Evolutionary conservation across 1,140 invertebrate genomes (phyloP).

Genomic region (Oscheius sp.): DNA sequence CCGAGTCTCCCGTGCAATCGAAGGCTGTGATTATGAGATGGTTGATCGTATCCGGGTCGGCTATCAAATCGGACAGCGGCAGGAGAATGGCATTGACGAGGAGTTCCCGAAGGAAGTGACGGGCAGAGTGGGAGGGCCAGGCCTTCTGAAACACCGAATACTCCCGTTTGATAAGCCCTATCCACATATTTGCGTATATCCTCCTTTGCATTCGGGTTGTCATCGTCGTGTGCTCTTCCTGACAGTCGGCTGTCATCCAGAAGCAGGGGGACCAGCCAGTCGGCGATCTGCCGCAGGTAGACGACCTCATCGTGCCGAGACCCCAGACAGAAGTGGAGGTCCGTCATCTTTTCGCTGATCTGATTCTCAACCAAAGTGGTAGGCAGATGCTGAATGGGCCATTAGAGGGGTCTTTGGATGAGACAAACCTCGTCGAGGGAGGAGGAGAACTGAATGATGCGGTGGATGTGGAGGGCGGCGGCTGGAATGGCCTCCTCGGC

Average conservation of each 20-base stretch:
- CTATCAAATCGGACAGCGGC: conserved; percentile 38
- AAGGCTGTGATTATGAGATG: conserved; percentile 38
- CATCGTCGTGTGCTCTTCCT: conserved; percentile 31
- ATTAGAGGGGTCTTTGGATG: conserved; percentile 6
- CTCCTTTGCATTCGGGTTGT: conserved; percentile 5
- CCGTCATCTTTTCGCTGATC: conserved; percentile 13
- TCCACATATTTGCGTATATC: conserved; percentile 5
- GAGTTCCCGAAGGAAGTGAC: conserved; percentile 40
- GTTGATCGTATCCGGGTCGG: conserved; percentile 45
- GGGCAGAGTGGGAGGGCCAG: conserved; percentile 35
- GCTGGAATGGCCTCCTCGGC: conserved; percentile 17
- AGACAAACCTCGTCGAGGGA: not conserved
- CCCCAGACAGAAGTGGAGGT: conserved; percentile 16
- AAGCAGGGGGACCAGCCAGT: conserved; percentile 23
- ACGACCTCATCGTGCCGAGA: conserved; percentile 11
- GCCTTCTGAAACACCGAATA: not conserved
- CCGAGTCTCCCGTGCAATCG: conserved; percentile 14
- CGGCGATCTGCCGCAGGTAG: conserved; percentile 26
- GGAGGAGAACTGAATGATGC: not conserved
- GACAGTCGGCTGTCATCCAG: conserved; percentile 26
- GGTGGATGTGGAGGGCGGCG: conserved; percentile 6
- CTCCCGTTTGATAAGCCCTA: not conserved
- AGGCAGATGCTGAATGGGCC: not conserved
- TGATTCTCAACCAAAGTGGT: conserved; percentile 15
- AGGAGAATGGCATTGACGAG: conserved; percentile 37